These are phyloP conservation scores for Leptinotarsa peninsularis DNA, from an alignment of 2,888 invertebrate genomes.

Conservation along the genomic window DNA sequence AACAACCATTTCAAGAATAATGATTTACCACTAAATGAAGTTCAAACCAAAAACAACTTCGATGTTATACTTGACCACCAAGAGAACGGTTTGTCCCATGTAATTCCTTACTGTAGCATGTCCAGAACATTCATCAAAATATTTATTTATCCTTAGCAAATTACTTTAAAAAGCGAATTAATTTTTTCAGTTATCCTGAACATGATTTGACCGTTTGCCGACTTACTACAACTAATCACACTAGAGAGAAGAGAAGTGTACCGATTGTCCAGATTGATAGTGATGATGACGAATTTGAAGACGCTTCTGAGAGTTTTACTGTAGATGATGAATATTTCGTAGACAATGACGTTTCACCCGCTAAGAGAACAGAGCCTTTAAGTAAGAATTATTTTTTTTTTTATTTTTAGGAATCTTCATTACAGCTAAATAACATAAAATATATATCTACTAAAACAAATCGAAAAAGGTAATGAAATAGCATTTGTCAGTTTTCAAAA, in stretches of 20 bases:
- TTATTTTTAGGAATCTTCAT: background rate
- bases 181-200: conserved; percentile 62
- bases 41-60: no score
- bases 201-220: conserved; percentile 65
- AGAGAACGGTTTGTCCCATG: no score
- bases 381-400: conserved; percentile 71
- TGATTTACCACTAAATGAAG: no score
- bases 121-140: no score
- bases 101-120: no score
- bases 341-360: conserved; percentile 71
- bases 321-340: conserved; percentile 90
- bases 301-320: conserved; percentile 83
- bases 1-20: no score
- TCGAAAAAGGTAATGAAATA: no score
- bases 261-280: conserved; percentile 77
- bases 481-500: no score
- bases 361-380: conserved; percentile 79
- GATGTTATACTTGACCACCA: no score
- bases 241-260: conserved; percentile 52
- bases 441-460: no score
- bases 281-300: conserved; percentile 88
- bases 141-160: background rate
- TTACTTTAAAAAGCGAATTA: background rate
- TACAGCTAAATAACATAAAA: no score
- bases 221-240: conserved; percentile 54